Base-by-base conservation (phyloP, 2,888 invertebrate genomes). In the Heterodera filipjevi region DNA sequence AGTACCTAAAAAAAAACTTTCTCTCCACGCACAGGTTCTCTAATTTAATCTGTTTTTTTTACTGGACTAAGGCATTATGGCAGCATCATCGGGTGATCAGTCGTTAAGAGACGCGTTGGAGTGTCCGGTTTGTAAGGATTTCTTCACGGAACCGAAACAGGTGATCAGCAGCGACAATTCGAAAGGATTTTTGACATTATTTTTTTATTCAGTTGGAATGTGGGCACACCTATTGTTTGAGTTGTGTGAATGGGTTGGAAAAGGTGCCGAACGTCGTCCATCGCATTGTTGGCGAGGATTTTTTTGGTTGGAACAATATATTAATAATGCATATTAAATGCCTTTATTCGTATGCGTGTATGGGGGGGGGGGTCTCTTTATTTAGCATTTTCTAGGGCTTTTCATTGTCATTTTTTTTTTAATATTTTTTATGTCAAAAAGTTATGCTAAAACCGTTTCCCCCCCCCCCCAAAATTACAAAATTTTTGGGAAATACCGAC, bases 71-170 rank as follows among this genome's bases (percentile, higher is more conserved):
- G 66, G 6, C 39, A 39, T 39, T 10, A 6, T 64, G 66, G 10
- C 27, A 32, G 14, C 75, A 19, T 59, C 22, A 33, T 22, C 30
- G 2, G 59, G 59, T 6, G 59, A 59, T 6, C 59, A 75, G 16
- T 53, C 76, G 33, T 64, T 79, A 35, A 76, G 32, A 30, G 79
- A 79, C 30, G 66, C 77, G 5, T 71, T 79, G 46, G 80, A 80
- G 53, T 80, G 80, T 32, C 66, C 78, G 32, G 68, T 79, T 2
- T 80, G 78, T n/a, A 71, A 46, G 22, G 81, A 75, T 12, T 46
- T 80, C 14, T 79, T 79, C 66, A 66, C 59, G 30, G 79, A 79
- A 16, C 79, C 79, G 30, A 79, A 79, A 32, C 71, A 77, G 14
- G 68, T 68, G 27, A 59, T 27, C 12, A 27, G 59, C 2, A 1